Conservation (phyloP, 2,797 vertebrate genomes). For the Lithobates sylvaticus region DNA sequence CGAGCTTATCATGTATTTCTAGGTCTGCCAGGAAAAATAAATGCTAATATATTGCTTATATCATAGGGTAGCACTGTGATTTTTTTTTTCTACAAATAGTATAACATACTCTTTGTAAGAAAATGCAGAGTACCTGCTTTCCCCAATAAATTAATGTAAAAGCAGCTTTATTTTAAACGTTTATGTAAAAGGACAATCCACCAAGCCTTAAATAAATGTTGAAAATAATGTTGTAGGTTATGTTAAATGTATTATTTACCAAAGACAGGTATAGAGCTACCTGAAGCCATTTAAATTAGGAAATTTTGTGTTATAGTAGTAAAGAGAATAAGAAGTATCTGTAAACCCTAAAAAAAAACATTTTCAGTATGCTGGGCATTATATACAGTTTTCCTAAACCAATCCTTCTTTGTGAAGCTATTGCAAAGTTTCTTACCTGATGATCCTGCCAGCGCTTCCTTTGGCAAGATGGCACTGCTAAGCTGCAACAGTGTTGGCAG, state of each 20-base stretch:
- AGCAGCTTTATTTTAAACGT: not conserved
- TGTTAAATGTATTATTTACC: conserved; percentile 7
- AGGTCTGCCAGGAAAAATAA: not conserved
- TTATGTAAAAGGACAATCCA: not conserved
- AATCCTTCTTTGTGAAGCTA: too few species aligned
- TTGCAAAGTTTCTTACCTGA: too few species aligned
- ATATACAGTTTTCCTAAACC: too few species aligned
- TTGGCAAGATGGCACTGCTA: too few species aligned
- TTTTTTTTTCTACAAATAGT: not conserved
- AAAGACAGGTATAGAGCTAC: conserved; percentile 2
- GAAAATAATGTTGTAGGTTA: not conserved
- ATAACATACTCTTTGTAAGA: not conserved
- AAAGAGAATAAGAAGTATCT: not conserved
- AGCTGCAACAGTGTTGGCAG: too few species aligned
- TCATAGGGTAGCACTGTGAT: not conserved
- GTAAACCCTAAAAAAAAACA: too few species aligned
- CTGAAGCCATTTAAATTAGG: not conserved
- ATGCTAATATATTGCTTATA: not conserved
- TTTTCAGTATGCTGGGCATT: too few species aligned
- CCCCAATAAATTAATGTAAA: too few species aligned
- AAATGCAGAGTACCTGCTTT: not conserved
- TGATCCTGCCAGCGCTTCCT: too few species aligned
- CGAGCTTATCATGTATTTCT: too few species aligned
- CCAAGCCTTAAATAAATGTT: not conserved
- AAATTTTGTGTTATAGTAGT: not conserved